Conservation (phyloP, 2,888 invertebrate genomes). For the Xylota sylvarum region DNA sequence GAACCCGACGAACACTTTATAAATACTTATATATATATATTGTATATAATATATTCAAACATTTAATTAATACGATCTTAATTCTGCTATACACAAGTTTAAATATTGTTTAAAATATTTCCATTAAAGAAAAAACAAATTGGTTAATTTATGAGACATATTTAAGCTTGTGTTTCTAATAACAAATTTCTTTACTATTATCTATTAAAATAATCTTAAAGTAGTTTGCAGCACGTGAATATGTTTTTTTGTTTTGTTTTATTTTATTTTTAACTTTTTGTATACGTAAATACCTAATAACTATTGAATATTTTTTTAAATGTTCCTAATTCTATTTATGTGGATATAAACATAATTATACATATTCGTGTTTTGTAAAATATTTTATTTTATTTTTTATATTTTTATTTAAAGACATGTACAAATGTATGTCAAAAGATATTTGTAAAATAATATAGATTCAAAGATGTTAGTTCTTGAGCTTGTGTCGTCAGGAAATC, state of each 20-base stretch:
- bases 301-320: constrained; percentile 8
- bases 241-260: constrained; percentile 24
- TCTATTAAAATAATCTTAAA: constrained; percentile 14
- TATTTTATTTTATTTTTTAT: not conserved
- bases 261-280: not conserved
- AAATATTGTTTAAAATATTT: constrained; percentile 44
- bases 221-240: constrained; percentile 72
- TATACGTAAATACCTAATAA: constrained; percentile 50
- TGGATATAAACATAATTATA: constrained; percentile 22
- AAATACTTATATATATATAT: constrained; percentile 76
- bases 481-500: not conserved
- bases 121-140: not conserved
- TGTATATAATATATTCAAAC: constrained; percentile 66
- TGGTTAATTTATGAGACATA: constrained; percentile 7
- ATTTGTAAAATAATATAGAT: not conserved
- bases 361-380: constrained; percentile 9
- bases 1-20: constrained; percentile 85
- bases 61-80: constrained; percentile 72
- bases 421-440: not conserved
- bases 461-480: not conserved
- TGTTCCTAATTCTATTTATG: constrained; percentile 18
- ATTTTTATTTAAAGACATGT: not conserved
- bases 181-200: constrained; percentile 46
- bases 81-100: constrained; percentile 59
- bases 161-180: constrained; percentile 63